Base-by-base conservation (phyloP, 2,113 vertebrate species). In the Montifringilla adamsi region DNA sequence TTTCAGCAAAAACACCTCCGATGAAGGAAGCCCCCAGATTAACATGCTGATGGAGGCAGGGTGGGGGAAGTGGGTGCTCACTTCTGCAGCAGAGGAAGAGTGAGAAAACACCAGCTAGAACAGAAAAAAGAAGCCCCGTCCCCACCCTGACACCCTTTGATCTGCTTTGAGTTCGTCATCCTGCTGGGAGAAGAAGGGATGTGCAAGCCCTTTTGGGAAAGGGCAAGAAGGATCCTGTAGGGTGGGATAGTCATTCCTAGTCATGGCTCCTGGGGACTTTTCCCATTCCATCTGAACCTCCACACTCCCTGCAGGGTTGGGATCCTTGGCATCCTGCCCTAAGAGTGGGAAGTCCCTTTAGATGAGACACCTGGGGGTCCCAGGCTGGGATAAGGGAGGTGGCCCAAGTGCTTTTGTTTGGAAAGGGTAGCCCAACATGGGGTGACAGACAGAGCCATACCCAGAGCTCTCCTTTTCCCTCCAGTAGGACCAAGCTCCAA, bases 31-130 rank as follows among this genome's bases (percentile, higher is more conserved):
- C 66, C 53, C 55, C 72, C 69, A 43, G 81, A 91, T 77, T 81
- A 73, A 84, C 6, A 18, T 77, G 55, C 87, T 6, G 13, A 62
- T 8, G 19, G 58, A 95, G 67, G 62, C 47, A 35, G 37, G 50
- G 50, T 64, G 41, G 43, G 44, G 28, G 41, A 94, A 33, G 50
- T 72, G 80, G 31, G 55, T 3, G 7, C 44, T 90, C 0, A 1
- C 41, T 93, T 84, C 87, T 93, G 82, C 72, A 89, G 84, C 23
- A 14, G 60, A 84, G 79, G 50, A 70, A 84, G 43, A 77, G 84
- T 92, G 91, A 84, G 87, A 96, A 66, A 91, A 91, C 6, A 4
- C 59, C 77, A 81, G 70, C 76, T 91, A 74, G 17, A 92, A 91
- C 53, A 93, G 79, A 77, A 86, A 92, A 93, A 87, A 70, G 10